These are phyloP conservation scores for Morus bassanus DNA, from an alignment of 2,797 vertebrate genomes.

Conservation along the genomic window DNA sequence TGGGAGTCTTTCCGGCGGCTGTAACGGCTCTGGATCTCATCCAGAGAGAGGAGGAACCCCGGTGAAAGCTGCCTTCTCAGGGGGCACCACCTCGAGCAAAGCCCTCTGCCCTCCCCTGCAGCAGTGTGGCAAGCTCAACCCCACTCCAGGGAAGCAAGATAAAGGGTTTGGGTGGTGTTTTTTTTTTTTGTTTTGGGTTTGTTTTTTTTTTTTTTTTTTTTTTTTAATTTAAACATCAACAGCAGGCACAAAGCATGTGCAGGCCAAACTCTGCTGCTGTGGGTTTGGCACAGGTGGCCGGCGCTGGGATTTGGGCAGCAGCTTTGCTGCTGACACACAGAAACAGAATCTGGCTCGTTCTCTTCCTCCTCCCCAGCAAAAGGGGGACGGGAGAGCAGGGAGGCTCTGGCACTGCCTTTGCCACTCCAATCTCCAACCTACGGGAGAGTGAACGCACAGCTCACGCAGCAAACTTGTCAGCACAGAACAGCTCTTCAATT, in stretches of 20 bases:
- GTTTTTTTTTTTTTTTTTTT: too few species aligned
- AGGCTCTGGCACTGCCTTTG: neutral
- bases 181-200: too few species aligned
- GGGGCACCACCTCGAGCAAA: neutral
- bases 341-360: neutral
- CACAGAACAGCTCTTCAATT: neutral
- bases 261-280: neutral
- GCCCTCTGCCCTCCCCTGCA: neutral
- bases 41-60: neutral
- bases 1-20: neutral
- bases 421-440: neutral
- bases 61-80: neutral
- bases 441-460: accelerated
- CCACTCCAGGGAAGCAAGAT: neutral
- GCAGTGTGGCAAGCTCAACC: accelerated
- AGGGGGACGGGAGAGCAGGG: neutral
- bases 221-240: neutral
- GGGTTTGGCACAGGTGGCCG: neutral
- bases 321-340: slow-evolving; percentile 11
- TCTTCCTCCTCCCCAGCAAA: neutral
- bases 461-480: neutral
- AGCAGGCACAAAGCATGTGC: neutral
- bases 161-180: neutral
- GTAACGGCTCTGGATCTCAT: accelerated
- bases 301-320: neutral